Evolutionary conservation across 1,140 invertebrate species (phyloP).

Genomic region (Heliothis subflexa): DNA sequence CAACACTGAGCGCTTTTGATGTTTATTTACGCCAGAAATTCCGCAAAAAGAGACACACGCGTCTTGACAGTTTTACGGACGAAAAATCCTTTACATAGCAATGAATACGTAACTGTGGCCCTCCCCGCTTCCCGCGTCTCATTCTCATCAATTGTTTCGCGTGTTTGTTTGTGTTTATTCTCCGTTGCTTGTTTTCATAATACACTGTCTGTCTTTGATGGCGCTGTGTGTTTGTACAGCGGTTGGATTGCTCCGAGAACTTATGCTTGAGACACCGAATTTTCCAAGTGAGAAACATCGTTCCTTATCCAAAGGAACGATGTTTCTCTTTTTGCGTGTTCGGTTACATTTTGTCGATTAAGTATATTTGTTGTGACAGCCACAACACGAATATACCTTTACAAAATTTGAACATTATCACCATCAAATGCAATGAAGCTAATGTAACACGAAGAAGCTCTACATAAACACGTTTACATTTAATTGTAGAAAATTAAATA

Average conservation of each 20-base stretch:
- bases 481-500: not conserved
- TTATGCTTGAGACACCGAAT: slow-evolving; percentile 60
- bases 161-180: slow-evolving; percentile 83
- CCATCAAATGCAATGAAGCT: too few species aligned
- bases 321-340: slow-evolving; percentile 33
- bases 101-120: slow-evolving; percentile 61
- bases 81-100: slow-evolving; percentile 71
- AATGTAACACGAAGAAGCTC: too few species aligned
- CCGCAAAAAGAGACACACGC: slow-evolving; percentile 47
- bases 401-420: not conserved
- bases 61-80: slow-evolving; percentile 65
- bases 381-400: not conserved
- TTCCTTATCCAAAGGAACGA: too few species aligned
- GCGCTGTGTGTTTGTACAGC: slow-evolving; percentile 73
- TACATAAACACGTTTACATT: not conserved
- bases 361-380: not conserved
- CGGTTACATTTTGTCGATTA: slow-evolving; percentile 2
- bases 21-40: slow-evolving; percentile 45
- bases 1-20: slow-evolving; percentile 46
- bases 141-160: slow-evolving; percentile 82
- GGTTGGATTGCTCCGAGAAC: slow-evolving; percentile 65
- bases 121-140: slow-evolving; percentile 54
- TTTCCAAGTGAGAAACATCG: slow-evolving; percentile 55
- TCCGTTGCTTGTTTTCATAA: slow-evolving; percentile 84
- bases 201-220: slow-evolving; percentile 83